Conservation (phyloP, 2,888 invertebrate species). For the Hermaeophaga mercurialis region DNA sequence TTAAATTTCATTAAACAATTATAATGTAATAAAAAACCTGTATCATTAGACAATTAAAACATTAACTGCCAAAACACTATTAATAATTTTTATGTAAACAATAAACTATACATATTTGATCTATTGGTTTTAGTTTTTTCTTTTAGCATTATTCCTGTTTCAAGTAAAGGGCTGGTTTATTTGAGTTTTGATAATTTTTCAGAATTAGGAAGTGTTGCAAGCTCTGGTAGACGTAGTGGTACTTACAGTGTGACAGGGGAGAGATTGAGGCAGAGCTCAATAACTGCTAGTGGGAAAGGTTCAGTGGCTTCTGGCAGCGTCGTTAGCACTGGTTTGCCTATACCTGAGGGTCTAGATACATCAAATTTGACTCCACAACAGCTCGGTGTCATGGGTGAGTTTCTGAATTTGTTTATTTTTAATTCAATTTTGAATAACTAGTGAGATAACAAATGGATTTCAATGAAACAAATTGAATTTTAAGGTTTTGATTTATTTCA, state of each 20-base stretch:
- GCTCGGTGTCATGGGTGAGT: slow-evolving; percentile 87
- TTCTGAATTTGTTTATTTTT: neutral
- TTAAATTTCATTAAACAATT: too few species aligned
- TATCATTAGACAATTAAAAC: too few species aligned
- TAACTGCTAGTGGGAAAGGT: slow-evolving; percentile 63
- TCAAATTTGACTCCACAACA: slow-evolving; percentile 82
- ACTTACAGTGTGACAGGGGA: slow-evolving; percentile 55
- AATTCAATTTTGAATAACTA: neutral
- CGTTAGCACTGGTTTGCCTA: slow-evolving; percentile 56
- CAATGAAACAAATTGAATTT: neutral
- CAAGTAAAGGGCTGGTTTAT: too few species aligned
- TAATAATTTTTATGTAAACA: too few species aligned
- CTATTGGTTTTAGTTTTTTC: slow-evolving; percentile 25
- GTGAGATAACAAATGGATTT: too few species aligned
- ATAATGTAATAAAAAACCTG: too few species aligned
- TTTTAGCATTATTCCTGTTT: too few species aligned
- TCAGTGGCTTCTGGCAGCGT: slow-evolving; percentile 73
- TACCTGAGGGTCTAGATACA: slow-evolving; percentile 39
- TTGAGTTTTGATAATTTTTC: neutral
- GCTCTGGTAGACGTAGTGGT: slow-evolving; percentile 68
- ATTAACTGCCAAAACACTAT: too few species aligned
- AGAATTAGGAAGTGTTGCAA: slow-evolving; percentile 69
- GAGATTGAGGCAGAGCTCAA: slow-evolving; percentile 58
- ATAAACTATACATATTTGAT: neutral
- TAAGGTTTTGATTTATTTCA: slow-evolving; percentile 27